These are phyloP conservation scores for Chelonus insularis DNA, from an alignment of 1,140 invertebrate species.

Conservation along the genomic window DNA sequence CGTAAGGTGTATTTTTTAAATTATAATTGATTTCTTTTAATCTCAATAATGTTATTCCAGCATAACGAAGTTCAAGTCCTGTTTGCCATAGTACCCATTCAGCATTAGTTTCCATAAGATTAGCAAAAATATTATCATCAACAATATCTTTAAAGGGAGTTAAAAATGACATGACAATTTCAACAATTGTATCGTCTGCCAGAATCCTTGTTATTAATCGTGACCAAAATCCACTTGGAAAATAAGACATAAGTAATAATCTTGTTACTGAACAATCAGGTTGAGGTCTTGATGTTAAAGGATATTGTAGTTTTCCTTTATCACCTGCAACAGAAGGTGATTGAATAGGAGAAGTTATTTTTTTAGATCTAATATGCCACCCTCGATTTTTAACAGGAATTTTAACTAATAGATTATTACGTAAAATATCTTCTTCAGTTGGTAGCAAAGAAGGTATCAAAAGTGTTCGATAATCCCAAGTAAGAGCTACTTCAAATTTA, in stretches of 20 bases:
- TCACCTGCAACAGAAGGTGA: conserved; percentile 37
- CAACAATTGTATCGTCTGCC: conserved; percentile 84
- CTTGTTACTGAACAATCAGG: conserved; percentile 67
- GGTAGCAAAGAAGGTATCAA: conserved; percentile 92
- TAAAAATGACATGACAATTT: conserved; percentile 69
- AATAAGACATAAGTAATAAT: conserved; percentile 89
- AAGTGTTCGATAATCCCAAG: conserved; percentile 91
- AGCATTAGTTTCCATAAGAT: conserved; percentile 70
- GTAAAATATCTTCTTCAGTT: conserved; percentile 70
- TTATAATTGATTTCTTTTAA: conserved; percentile 80
- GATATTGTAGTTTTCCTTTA: conserved; percentile 36
- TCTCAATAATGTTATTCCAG: conserved; percentile 77
- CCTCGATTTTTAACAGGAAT: conserved; percentile 74
- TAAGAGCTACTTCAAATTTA: conserved; percentile 97
- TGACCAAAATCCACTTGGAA: conserved; percentile 98
- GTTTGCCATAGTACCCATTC: conserved; percentile 97
- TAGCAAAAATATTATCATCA: conserved; percentile 67
- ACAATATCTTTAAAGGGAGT: conserved; percentile 57
- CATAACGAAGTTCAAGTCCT: conserved; percentile 84
- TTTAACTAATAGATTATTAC: conserved; percentile 59
- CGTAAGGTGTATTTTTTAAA: conserved; percentile 61
- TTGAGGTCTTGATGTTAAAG: conserved; percentile 58
- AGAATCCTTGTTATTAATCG: conserved; percentile 88
- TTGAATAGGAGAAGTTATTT: conserved; percentile 62
- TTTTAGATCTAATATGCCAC: conserved; percentile 68